Percentiles rank a stretch among this genome's conserved stretches.
Evolutionary conservation across 2,797 vertebrate genomes (phyloP).

Genomic region (Nyctalus aviator): DNA sequence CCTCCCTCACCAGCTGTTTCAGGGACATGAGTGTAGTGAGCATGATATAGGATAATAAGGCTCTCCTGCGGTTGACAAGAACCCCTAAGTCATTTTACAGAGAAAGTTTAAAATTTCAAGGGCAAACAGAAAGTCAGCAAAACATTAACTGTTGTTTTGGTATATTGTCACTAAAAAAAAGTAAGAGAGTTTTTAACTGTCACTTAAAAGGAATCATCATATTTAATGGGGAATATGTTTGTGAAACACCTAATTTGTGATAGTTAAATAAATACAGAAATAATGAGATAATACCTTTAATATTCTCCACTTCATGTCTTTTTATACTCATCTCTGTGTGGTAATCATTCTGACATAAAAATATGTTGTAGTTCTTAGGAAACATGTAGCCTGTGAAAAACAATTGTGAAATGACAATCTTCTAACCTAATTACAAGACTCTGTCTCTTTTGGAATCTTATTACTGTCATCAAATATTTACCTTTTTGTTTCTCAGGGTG

Average conservation of each 20-base stretch:
- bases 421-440: background rate
- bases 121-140: conserved; percentile 36
- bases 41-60: background rate
- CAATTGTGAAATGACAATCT: background rate
- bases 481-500: background rate
- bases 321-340: background rate
- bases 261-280: conserved; percentile 39
- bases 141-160: conserved; percentile 48
- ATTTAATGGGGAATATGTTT: conserved; percentile 47
- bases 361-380: background rate
- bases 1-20: background rate
- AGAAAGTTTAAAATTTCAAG: background rate
- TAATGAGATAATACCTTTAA: background rate
- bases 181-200: conserved; percentile 36
- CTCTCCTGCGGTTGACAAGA: background rate
- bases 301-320: background rate
- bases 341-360: conserved; percentile 24
- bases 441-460: background rate
- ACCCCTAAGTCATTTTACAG: background rate
- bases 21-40: background rate
- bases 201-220: conserved; percentile 50
- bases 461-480: background rate
- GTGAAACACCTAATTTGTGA: conserved; percentile 40
- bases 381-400: conserved; percentile 26
- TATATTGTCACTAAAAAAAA: conserved; percentile 41